These are phyloP conservation scores for Cuniculus paca DNA, from an alignment of 2,797 vertebrate genomes.

Conservation along the genomic window DNA sequence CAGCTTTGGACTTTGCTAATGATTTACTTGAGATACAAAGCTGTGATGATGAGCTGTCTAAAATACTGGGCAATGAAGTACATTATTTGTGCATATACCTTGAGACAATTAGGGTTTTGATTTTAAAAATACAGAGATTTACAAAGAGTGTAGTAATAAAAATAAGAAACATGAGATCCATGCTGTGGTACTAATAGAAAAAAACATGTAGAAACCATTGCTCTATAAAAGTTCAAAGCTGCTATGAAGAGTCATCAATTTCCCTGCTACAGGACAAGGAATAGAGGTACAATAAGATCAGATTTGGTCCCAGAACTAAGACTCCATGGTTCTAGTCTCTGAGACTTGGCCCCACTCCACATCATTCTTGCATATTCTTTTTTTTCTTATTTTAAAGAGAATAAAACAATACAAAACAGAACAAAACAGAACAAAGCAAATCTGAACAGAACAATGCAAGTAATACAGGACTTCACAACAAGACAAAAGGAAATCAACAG, in stretches of 20 bases:
- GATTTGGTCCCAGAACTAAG: not conserved
- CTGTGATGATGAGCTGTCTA: not conserved
- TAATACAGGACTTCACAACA: too few species aligned
- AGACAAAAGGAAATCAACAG: too few species aligned
- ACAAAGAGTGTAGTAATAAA: not conserved
- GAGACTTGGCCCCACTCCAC: not conserved
- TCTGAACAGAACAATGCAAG: too few species aligned
- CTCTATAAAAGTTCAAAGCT: not conserved
- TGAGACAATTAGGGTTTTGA: not conserved
- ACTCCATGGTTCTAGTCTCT: not conserved
- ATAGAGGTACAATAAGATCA: accelerated
- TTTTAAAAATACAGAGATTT: not conserved
- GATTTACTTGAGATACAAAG: not conserved
- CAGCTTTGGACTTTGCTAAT: conserved; percentile 1
- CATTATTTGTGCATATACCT: not conserved
- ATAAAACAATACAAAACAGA: too few species aligned
- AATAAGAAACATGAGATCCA: not conserved
- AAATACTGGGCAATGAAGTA: not conserved
- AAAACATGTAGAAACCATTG: not conserved
- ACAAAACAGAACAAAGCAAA: too few species aligned
- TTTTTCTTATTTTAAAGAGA: too few species aligned
- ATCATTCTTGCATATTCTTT: not conserved
- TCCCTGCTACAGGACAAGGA: not conserved
- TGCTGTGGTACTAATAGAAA: not conserved
- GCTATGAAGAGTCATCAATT: not conserved